Base-by-base conservation (phyloP, 2,797 vertebrate species). In the Crypturellus tataupa region DNA sequence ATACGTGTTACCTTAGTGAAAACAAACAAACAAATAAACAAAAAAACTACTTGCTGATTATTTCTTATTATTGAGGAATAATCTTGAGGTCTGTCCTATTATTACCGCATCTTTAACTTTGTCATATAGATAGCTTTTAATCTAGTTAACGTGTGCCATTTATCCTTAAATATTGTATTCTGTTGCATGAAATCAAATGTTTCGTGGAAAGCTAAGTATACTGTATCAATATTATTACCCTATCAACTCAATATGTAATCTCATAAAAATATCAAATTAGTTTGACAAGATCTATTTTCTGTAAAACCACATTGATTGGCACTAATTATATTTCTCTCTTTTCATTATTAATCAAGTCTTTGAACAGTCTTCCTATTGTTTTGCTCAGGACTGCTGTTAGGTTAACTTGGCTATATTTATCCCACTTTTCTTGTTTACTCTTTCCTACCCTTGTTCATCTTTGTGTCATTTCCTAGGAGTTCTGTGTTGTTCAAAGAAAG, bases 261-360 rank as follows among this genome's bases (percentile, higher is more conserved):
- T 95, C 77, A 80, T 42, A 91, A 95, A 96, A 96, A 95, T 81
- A 96, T 95, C 93, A 96, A 96, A 96, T 96, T 95, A 95, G 68
- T 96, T 95, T 96, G 95, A 96, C 93, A 96, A 96, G 91, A 96
- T 95, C 93, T 95, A 72, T 95, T 94, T 96, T 93, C 89, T 75
- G 70, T 93, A 89, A 95, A 94, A 42, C 73, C 87, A 93, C 91
- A 91, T 90, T 94, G 90, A 95, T 94, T 95, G 88, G 85, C 86
- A 95, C 90, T 94, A 96, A 95, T 96, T 95, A 94, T 89, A 85
- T 93, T 94, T 91, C 71, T 14, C 56, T 94, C 77, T 27, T 94
- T 90, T 93, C 75, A 89, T 95, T 95, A 94, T 95, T 95, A 96
- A 93, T 90, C 39, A 0, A 71, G 68, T 55, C 37, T 94, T 72